Percentiles rank a stretch among this genome's conserved stretches.
Evolutionary conservation across 2,797 vertebrate genomes (phyloP).

Genomic region (Onychomys torridus): DNA sequence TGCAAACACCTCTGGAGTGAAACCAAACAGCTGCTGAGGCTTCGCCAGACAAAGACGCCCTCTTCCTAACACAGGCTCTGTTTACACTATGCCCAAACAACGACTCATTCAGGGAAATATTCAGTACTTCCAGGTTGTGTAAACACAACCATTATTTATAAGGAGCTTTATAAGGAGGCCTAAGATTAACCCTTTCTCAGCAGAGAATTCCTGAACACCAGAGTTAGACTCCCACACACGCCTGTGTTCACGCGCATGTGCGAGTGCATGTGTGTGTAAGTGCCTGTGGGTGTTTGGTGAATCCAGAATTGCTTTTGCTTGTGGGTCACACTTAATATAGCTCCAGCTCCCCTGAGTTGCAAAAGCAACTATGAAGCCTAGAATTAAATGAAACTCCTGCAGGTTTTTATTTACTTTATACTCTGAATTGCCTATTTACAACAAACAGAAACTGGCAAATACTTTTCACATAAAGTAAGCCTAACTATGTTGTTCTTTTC

Average conservation of each 20-base stretch:
- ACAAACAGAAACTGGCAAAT: conserved; percentile 10
- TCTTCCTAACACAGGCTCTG: conserved; percentile 65
- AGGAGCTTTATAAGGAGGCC: conserved; percentile 67
- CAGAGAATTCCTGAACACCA: not conserved
- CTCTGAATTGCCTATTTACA: not conserved
- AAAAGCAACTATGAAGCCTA: conserved; percentile 12
- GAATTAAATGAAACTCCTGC: conserved; percentile 49
- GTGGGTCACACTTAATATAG: not conserved
- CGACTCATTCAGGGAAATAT: conserved; percentile 64
- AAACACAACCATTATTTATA: conserved; percentile 75
- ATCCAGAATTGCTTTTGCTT: conserved; percentile 47
- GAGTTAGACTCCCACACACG: not conserved
- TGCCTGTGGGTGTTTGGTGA: not conserved
- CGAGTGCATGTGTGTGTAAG: not conserved
- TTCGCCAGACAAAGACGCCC: conserved; percentile 58
- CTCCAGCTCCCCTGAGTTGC: not conserved
- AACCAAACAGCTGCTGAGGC: conserved; percentile 72
- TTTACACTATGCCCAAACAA: conserved; percentile 69
- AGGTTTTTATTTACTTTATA: not conserved
- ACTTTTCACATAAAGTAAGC: conserved; percentile 21
- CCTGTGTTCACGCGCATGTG: not conserved
- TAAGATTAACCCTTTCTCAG: conserved; percentile 51
- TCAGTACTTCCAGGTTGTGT: conserved; percentile 66
- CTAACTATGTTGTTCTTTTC: not conserved
- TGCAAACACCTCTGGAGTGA: conserved; percentile 78